Evolutionary conservation across 2,113 vertebrate species (phyloP).

Genomic region (Scomber colias): DNA sequence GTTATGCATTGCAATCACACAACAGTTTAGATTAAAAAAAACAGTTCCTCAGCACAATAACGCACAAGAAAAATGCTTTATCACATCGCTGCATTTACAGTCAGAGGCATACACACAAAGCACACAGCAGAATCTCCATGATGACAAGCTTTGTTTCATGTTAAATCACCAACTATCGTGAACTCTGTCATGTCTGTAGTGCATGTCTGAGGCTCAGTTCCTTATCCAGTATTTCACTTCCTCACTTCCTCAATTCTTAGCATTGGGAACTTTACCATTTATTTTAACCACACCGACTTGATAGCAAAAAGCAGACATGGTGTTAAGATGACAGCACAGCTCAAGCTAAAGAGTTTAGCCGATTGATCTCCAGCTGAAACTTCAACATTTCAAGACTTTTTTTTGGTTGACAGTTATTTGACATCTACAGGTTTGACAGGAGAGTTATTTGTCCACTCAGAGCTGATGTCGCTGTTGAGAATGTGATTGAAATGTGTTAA

Average conservation of each 20-base stretch:
- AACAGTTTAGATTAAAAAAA: background rate
- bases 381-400: too few species aligned
- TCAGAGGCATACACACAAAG: background rate
- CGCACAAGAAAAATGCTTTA: background rate
- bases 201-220: constrained; percentile 1
- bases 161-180: background rate
- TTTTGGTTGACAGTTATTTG: too few species aligned
- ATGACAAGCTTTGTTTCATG: too few species aligned
- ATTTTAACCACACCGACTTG: too few species aligned
- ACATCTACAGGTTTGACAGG: too few species aligned
- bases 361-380: too few species aligned
- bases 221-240: background rate
- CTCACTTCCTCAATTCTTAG: background rate
- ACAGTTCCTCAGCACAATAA: background rate
- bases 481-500: too few species aligned
- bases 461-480: too few species aligned
- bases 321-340: too few species aligned
- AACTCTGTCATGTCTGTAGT: background rate
- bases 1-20: background rate
- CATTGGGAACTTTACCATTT: background rate
- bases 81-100: background rate
- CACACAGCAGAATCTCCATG: background rate
- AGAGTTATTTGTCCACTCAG: too few species aligned
- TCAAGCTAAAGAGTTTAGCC: too few species aligned
- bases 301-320: background rate